These are phyloP conservation scores for Conus ventricosus DNA, from an alignment of 1,140 invertebrate species.

Conservation along the genomic window DNA sequence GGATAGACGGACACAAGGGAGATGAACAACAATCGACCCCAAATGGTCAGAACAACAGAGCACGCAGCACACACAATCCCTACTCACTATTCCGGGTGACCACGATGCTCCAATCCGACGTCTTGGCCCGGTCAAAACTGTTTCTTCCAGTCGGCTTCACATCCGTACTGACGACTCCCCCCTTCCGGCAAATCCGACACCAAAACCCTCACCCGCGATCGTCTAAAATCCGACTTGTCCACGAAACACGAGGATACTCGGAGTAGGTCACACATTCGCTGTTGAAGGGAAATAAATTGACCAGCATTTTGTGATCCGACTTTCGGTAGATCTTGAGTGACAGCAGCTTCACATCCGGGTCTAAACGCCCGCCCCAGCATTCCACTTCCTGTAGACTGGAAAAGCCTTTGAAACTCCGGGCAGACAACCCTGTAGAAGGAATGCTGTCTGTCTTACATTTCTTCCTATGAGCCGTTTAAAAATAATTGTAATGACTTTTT, in stretches of 20 bases:
- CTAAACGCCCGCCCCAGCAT: background rate
- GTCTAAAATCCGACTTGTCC: background rate
- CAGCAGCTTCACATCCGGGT: constrained; percentile 7
- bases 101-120: background rate
- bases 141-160: background rate
- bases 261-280: constrained; percentile 13
- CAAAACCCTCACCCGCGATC: constrained; percentile 13
- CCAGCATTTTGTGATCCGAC: background rate
- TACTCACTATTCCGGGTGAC: constrained; percentile 24
- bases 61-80: too few species aligned
- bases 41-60: too few species aligned
- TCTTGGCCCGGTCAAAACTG: background rate
- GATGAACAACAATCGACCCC: too few species aligned
- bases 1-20: too few species aligned
- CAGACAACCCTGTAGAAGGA: constrained; percentile 6
- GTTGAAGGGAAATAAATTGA: background rate
- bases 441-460: too few species aligned
- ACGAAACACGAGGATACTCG: constrained; percentile 17
- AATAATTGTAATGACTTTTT: too few species aligned
- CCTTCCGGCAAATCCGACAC: constrained; percentile 26
- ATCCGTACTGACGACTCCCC: constrained; percentile 23
- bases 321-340: background rate
- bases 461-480: too few species aligned
- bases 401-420: constrained; percentile 7
- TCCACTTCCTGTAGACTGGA: constrained; percentile 19